These are phyloP conservation scores for Aradophagus sp. DNA, from an alignment of 1,140 invertebrate species.

Conservation along the genomic window DNA sequence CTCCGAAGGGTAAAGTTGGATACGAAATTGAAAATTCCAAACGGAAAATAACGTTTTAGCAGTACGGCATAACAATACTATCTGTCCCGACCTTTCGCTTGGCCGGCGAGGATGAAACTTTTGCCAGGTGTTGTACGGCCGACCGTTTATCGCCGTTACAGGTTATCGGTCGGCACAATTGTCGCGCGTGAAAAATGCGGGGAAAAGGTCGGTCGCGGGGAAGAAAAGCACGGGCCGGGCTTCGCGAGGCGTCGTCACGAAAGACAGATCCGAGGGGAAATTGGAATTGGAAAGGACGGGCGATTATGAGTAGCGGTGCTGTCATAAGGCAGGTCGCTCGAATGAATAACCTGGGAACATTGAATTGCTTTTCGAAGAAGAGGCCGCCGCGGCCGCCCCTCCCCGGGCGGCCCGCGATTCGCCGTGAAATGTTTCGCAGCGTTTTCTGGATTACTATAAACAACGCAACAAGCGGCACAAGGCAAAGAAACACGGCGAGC, in stretches of 20 bases:
- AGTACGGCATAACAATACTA: too few relatives aligned
- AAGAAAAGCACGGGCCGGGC: constrained; percentile 4
- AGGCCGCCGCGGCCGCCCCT: constrained; percentile 25
- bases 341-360: constrained; percentile 43
- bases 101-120: too few relatives aligned
- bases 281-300: constrained; percentile 29
- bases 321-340: constrained; percentile 3
- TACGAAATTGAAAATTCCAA: too few relatives aligned
- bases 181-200: constrained; percentile 21
- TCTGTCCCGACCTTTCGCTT: too few relatives aligned
- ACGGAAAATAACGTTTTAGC: too few relatives aligned
- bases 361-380: constrained; percentile 57
- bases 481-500: constrained; percentile 60
- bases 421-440: constrained; percentile 58
- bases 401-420: constrained; percentile 22
- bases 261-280: constrained; percentile 21
- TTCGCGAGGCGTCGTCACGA: background rate
- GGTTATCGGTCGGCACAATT: constrained; percentile 13
- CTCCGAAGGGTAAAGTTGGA: too few relatives aligned
- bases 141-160: constrained; percentile 32
- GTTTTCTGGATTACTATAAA: constrained; percentile 70
- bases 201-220: constrained; percentile 16
- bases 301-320: constrained; percentile 23
- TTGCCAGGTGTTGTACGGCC: constrained; percentile 28
- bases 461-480: constrained; percentile 61